These are phyloP conservation scores for Drosophila rhopaloa DNA, from an alignment of 1,140 invertebrate genomes.

Conservation along the genomic window DNA sequence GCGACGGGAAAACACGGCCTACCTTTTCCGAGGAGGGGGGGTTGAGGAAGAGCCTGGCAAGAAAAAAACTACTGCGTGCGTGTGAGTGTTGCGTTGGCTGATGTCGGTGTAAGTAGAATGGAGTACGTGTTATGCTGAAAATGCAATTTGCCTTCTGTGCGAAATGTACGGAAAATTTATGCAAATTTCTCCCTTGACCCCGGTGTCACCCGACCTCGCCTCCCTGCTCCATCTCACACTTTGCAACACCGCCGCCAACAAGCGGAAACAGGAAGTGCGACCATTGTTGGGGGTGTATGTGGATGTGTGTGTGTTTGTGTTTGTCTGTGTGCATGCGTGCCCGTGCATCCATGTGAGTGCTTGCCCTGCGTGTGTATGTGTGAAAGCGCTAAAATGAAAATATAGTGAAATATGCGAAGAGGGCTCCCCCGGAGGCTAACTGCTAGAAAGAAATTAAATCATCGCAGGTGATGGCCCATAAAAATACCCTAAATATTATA, in stretches of 20 bases:
- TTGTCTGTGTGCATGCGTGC: constrained; percentile 16
- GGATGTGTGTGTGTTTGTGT: constrained; percentile 3
- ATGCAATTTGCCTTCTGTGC: constrained; percentile 81
- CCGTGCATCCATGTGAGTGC: constrained; percentile 27
- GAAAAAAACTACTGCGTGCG: constrained; percentile 48
- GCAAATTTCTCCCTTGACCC: constrained; percentile 77
- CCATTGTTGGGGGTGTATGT: constrained; percentile 49
- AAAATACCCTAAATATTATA: not conserved
- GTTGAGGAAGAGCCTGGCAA: not conserved
- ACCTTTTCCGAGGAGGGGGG: constrained; percentile 42
- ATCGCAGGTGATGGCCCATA: not conserved
- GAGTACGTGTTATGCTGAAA: constrained; percentile 82
- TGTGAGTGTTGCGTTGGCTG: constrained; percentile 8
- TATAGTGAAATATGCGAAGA: constrained; percentile 59
- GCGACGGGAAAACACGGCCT: constrained; percentile 60
- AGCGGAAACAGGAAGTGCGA: constrained; percentile 80
- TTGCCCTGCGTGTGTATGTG: constrained; percentile 26
- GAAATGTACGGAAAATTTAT: constrained; percentile 82
- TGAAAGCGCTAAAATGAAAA: constrained; percentile 73
- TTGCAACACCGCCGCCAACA: constrained; percentile 50
- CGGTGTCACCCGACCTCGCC: constrained; percentile 21
- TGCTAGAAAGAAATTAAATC: constrained; percentile 5
- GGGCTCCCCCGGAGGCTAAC: not conserved
- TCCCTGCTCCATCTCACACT: not conserved
- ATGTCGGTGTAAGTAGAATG: constrained; percentile 67